Evolutionary conservation across 2,888 invertebrate genomes (phyloP), one percentile per base, ranked within the genome.

Genomic region (Lasioglossum marginatum): DNA sequence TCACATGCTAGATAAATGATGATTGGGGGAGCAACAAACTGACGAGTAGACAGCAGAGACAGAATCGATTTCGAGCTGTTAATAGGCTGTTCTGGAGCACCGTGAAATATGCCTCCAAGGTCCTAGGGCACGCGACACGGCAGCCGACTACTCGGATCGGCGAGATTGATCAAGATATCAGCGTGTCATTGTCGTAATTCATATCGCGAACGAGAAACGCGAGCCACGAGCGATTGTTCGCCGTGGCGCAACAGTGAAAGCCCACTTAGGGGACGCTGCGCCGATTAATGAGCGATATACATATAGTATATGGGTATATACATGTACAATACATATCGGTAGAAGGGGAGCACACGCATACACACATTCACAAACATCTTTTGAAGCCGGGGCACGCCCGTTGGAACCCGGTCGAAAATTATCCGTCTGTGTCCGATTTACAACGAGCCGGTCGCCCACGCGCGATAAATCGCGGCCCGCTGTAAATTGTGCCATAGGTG

Each of bases 231-330:
- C 86, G 77, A 88, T 89, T 83, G 89, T 89, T 83, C 68, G 40
- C n/a, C 52, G 75, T 84, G 90, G 80, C 82, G 89, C 81, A 89
- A 89, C 78, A 82, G 88, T 84, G 89, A 90, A 86, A 88, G 90
- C 90, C 77, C 84, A 81, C 81, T 86, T 89, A 85, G 79, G 83
- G 73, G 79, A 83, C 78, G 68, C 45, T 60, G 70, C 78, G 73
- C 83, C 79, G 87, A 86, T 88, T 89, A 89, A 84, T 81, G 68
- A 84, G 81, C 80, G 68, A 80, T 27, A 48, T 43, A 27, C 23
- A 8, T 23, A 52, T 23, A 8, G 23, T 8, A 2, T 48, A 48
- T 48, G 23, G 6, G 48, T 23, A 23, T 52, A 8, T 23, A 23
- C 1, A 23, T 8, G 5, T 52, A 23, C 8, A 52, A 19, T 23